Conservation (phyloP, 2,797 vertebrate species). For the Mastacembelus armatus region DNA sequence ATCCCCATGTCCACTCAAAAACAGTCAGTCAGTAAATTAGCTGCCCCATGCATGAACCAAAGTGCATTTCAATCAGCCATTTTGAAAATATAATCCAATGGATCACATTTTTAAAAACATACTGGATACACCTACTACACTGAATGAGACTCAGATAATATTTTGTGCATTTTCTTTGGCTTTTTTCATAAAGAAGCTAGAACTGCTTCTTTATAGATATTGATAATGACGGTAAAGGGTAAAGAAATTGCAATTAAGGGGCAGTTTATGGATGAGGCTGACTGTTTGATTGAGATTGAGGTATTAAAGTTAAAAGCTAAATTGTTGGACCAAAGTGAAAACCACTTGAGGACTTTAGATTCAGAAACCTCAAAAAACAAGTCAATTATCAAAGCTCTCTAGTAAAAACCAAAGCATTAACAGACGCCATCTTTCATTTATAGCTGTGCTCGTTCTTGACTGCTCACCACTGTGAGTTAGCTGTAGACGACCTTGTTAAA, state of each 20-base stretch:
- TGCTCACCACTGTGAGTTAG: not conserved
- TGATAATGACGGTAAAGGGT: constrained; percentile 30
- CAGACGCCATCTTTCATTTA: constrained; percentile 8
- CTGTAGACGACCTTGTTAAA: constrained; percentile 24
- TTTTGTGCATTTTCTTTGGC: constrained; percentile 75
- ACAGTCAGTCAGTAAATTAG: constrained; percentile 40
- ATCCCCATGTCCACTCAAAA: constrained; percentile 23
- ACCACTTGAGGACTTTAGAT: constrained; percentile 22
- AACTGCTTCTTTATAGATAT: constrained; percentile 36
- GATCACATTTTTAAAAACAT: constrained; percentile 30
- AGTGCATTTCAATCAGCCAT: constrained; percentile 24
- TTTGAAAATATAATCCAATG: constrained; percentile 41
- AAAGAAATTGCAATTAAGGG: not conserved
- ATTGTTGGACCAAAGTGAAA: constrained; percentile 39
- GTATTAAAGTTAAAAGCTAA: constrained; percentile 57
- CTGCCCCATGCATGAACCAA: constrained; percentile 28
- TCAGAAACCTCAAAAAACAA: constrained; percentile 28
- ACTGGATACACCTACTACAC: constrained; percentile 27
- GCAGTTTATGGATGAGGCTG: constrained; percentile 41
- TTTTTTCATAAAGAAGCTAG: constrained; percentile 60
- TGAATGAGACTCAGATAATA: constrained; percentile 38
- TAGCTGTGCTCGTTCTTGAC: constrained; percentile 30
- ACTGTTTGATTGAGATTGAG: constrained; percentile 61
- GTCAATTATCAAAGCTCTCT: constrained; percentile 26
- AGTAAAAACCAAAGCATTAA: constrained; percentile 32